Evolutionary conservation across 2,888 invertebrate genomes (phyloP).

Genomic region (Xestia sexstrigata): DNA sequence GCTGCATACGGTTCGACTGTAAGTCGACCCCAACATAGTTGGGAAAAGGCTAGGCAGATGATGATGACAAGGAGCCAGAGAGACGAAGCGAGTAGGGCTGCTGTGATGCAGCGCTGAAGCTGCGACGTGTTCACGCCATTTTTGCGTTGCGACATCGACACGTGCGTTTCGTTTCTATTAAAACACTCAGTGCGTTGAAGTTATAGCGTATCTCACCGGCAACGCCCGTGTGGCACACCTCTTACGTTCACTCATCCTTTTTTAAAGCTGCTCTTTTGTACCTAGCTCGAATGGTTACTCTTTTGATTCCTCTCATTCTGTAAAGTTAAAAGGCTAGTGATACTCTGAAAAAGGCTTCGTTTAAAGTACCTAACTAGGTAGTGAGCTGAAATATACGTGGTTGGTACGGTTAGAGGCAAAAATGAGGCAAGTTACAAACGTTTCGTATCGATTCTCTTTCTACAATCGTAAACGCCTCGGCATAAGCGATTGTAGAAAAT

Average conservation of each 20-base stretch:
- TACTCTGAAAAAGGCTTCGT: constrained; percentile 26
- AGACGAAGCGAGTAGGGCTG: too few species aligned
- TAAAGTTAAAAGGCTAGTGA: constrained; percentile 25
- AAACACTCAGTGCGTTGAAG: not conserved
- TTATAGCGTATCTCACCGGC: not conserved
- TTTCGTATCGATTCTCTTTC: too few species aligned
- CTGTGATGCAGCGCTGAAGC: too few species aligned
- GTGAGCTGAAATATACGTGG: not conserved
- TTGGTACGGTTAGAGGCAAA: not conserved
- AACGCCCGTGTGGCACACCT: not conserved
- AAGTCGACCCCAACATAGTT: too few species aligned
- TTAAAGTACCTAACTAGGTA: constrained; percentile 3
- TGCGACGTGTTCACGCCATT: too few species aligned
- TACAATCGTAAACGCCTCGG: too few species aligned
- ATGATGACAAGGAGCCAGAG: too few species aligned
- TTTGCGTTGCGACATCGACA: too few species aligned
- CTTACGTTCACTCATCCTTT: constrained; percentile 27
- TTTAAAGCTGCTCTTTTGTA: constrained; percentile 34
- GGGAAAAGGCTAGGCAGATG: too few species aligned
- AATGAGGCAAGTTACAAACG: not conserved
- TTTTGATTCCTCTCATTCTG: constrained; percentile 40
- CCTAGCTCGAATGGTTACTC: constrained; percentile 27
- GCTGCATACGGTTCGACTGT: too few species aligned
- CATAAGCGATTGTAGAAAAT: too few species aligned
- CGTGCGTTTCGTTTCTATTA: too few species aligned